Evolutionary conservation across 2,888 invertebrate genomes (phyloP).

Genomic region (Zhuqinia jingwanae): DNA sequence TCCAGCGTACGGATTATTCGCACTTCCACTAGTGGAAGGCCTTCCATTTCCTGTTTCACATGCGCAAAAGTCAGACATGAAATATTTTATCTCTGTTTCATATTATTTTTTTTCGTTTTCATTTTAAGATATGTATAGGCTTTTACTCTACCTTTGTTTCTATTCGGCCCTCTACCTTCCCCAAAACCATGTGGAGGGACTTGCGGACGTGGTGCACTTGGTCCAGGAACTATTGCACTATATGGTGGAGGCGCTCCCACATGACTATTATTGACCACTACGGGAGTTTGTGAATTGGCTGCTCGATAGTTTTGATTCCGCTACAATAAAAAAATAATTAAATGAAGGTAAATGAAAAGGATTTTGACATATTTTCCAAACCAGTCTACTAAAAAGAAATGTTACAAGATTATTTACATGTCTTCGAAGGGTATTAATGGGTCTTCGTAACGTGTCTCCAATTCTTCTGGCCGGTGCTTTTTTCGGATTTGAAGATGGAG

Average conservation of each 20-base stretch:
- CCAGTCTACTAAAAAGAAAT: too few relatives aligned
- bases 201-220: constrained; percentile 80
- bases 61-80: too few relatives aligned
- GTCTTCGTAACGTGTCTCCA: constrained; percentile 93
- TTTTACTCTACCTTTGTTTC: constrained; percentile 74
- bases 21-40: constrained; percentile 70
- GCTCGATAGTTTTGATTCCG: constrained; percentile 78
- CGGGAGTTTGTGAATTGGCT: constrained; percentile 76
- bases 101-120: too few relatives aligned
- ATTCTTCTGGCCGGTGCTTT: constrained; percentile 96
- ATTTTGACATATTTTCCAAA: not conserved
- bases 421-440: constrained; percentile 94
- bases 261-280: constrained; percentile 80
- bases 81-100: too few relatives aligned
- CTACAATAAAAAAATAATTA: constrained; percentile 59
- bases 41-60: constrained; percentile 71
- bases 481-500: constrained; percentile 99
- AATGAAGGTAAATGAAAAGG: not conserved
- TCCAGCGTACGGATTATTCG: constrained; percentile 77
- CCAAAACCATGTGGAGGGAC: constrained; percentile 87
- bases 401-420: constrained; percentile 85
- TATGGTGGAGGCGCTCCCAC: constrained; percentile 79
- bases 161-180: constrained; percentile 85
- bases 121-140: not conserved
- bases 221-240: constrained; percentile 79